These are phyloP conservation scores for Diarsia brunnea DNA, from an alignment of 2,888 invertebrate species.

Conservation along the genomic window DNA sequence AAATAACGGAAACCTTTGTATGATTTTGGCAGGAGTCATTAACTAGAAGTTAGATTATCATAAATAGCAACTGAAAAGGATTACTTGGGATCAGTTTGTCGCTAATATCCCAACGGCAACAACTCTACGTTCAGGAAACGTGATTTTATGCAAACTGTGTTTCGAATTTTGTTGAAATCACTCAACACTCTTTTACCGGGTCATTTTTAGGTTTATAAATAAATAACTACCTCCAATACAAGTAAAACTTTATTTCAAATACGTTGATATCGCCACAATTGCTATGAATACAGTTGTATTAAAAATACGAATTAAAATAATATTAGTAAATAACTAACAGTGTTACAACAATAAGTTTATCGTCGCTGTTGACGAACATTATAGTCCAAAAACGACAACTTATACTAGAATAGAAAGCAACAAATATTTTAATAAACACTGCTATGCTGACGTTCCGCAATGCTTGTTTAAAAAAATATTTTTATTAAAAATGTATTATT, in stretches of 20 bases:
- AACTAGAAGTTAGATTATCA: background rate
- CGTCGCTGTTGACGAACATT: conserved; percentile 44
- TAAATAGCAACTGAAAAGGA: background rate
- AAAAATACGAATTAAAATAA: conserved; percentile 63
- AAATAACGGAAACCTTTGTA: no score
- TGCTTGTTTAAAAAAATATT: conserved; percentile 45
- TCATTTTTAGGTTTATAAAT: conserved; percentile 7
- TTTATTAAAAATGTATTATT: conserved; percentile 45
- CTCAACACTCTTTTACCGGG: background rate
- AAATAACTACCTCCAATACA: conserved; percentile 39
- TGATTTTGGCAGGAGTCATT: no score
- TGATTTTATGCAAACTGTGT: background rate
- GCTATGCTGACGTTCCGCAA: conserved; percentile 28
- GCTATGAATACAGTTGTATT: conserved; percentile 67
- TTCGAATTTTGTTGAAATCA: background rate
- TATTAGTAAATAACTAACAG: conserved; percentile 67
- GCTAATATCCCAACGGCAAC: background rate
- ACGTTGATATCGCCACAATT: conserved; percentile 69
- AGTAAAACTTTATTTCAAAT: conserved; percentile 71
- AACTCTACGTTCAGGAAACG: background rate
- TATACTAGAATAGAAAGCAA: conserved; percentile 55
- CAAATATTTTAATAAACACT: conserved; percentile 46
- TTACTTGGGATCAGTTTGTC: background rate
- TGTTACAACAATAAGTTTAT: conserved; percentile 59
- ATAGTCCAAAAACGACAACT: conserved; percentile 43